phyloP scores from a whole-genome alignment of 2,113 vertebrate species.

The Pseudopipra pipra region DNA sequence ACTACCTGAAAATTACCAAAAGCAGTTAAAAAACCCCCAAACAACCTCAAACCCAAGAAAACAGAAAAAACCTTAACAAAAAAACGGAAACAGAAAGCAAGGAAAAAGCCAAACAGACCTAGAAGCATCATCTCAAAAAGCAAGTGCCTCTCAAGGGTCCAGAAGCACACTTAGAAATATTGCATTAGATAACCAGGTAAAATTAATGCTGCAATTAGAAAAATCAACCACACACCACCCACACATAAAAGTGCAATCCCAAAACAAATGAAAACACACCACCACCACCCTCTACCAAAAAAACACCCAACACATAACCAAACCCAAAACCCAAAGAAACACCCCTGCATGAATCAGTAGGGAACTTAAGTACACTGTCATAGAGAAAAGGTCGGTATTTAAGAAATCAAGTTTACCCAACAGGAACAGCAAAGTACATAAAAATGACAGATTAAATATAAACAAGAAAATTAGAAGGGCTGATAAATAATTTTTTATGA shows the following conservation, averaged over 20 bases:
- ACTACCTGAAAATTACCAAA: not conserved
- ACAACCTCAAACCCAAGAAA: not conserved
- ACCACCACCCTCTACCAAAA: not conserved
- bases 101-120: not conserved
- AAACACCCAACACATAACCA: not conserved
- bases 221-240: not conserved
- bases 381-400: not conserved
- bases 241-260: fast-evolving
- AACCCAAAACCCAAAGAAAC: not conserved
- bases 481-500: not conserved
- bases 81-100: not conserved
- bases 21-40: not conserved
- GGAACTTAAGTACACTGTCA: not conserved
- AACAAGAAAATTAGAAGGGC: not conserved
- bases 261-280: not conserved
- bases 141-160: not conserved
- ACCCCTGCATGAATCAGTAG: not conserved
- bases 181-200: not conserved
- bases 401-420: not conserved
- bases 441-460: not conserved
- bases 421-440: not conserved
- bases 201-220: not conserved
- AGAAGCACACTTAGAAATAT: not conserved
- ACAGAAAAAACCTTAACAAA: not conserved
- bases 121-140: not conserved